Evolutionary conservation across 2,797 vertebrate genomes (phyloP).

Genomic region (Arctocebus calabarensis): DNA sequence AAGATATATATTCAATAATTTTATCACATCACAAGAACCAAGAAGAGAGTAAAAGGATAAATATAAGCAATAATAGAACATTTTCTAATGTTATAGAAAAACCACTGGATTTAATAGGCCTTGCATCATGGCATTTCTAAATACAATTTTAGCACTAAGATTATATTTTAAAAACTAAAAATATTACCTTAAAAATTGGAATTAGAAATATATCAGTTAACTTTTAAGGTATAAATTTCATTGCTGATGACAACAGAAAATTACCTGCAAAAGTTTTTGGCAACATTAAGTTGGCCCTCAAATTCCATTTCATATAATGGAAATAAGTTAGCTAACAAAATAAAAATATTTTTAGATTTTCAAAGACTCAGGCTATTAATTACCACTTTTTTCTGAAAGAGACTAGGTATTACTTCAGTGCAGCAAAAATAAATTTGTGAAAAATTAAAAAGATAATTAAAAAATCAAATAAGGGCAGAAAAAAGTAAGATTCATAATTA

Average conservation of each 20-base stretch:
- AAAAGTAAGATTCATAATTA: background rate
- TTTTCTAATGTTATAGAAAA: background rate
- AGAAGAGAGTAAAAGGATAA: background rate
- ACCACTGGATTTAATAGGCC: background rate
- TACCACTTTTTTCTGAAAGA: background rate
- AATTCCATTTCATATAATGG: background rate
- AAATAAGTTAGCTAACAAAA: background rate
- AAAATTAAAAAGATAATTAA: background rate
- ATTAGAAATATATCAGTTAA: background rate
- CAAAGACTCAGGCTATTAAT: background rate
- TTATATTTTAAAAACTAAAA: background rate
- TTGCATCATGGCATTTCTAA: background rate
- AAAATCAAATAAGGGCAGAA: background rate
- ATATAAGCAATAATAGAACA: background rate
- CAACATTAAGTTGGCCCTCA: background rate
- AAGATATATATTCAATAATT: background rate
- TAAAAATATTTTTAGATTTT: background rate
- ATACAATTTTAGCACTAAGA: background rate
- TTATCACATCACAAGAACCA: background rate
- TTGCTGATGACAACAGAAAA: background rate
- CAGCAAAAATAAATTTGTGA: slow-evolving; percentile 12
- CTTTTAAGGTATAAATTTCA: background rate
- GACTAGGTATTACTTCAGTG: background rate
- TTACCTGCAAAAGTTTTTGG: background rate
- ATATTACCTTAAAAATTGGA: background rate